These are phyloP conservation scores for Acrobasis repandana DNA, from an alignment of 2,888 invertebrate species.

Conservation along the genomic window DNA sequence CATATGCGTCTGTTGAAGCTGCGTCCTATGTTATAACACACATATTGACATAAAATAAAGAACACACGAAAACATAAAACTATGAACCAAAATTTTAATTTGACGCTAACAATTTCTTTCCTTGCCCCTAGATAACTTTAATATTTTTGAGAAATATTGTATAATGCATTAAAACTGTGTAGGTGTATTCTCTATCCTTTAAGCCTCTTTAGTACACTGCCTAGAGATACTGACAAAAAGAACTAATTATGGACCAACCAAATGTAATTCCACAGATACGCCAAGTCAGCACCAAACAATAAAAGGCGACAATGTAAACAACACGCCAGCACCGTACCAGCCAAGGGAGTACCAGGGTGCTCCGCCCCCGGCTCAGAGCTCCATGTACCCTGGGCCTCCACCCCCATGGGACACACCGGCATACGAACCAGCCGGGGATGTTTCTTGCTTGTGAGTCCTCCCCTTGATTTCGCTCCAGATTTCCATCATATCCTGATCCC, in stretches of 20 bases:
- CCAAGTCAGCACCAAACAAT: constrained; percentile 69
- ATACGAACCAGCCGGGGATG: constrained; percentile 78
- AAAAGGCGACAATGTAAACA: constrained; percentile 82
- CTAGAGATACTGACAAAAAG: neutral
- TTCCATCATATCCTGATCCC: constrained; percentile 40
- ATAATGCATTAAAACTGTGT: neutral
- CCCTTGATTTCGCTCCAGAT: constrained; percentile 61
- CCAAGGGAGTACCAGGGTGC: constrained; percentile 67
- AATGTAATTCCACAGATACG: constrained; percentile 70
- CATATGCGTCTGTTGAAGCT: too few species aligned
- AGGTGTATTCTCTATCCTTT: neutral
- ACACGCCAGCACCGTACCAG: constrained; percentile 73
- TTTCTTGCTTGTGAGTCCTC: constrained; percentile 82
- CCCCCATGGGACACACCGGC: constrained; percentile 69
- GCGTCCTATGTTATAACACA: too few species aligned
- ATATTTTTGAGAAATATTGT: too few species aligned
- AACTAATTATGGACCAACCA: constrained; percentile 26
- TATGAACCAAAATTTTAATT: too few species aligned
- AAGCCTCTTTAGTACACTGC: neutral
- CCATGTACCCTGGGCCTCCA: constrained; percentile 63
- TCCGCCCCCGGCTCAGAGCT: constrained; percentile 56
- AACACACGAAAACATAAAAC: too few species aligned
- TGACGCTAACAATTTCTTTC: too few species aligned
- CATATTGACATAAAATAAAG: too few species aligned
- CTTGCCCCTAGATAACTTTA: too few species aligned